Evolutionary conservation across 2,797 vertebrate genomes (phyloP), one percentile per base, ranked within the genome.

Genomic region (Alectoris magna): DNA sequence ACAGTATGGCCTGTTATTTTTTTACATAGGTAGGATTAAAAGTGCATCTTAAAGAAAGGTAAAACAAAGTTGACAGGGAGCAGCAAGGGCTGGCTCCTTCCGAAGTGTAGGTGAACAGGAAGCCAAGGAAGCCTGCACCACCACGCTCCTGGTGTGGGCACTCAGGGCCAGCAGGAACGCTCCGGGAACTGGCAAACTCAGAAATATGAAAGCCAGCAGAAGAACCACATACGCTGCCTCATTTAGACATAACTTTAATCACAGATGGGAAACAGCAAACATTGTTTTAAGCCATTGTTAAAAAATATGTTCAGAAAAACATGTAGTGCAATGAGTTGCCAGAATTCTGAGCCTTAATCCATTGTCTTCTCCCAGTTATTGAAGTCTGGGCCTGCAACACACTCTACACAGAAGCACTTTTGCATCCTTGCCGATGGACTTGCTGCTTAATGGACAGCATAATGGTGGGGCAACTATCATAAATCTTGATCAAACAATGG

Each of bases 21-120:
- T 71, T 66, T 80, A 75, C 23, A 19, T 46, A 82, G 24, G n/a
- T 71, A 67, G 43, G 59, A 87, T 46, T 84, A 80, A 93, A 95
- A 84, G 3, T 69, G 49, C 15, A 63, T 22, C 48, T 81, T 86
- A 84, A 56, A 36, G 14, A 83, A 68, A 69, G 67, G 23, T 11
- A 55, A 70, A 38, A 78, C 14, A 17, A 4, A 14, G 49, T 16
- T 3, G 3, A 10, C 31, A 81, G 31, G 14, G 17, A 95, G 60
- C 0, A 4, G 66, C 27, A 73, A 19, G 77, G 7, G 22, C 17
- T 27, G 43, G 49, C 10, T 84, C 38, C 73, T 77, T 93, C 49
- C 8, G 49, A 86, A 88, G 23, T 49, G 21, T 29, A 74, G n/a
- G 27, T 1, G 3, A 89, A 21, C 9, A 74, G 36, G 56, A 73